Evolutionary conservation across 2,888 invertebrate genomes (phyloP).

Genomic region (Dorcus parallelipipedus): DNA sequence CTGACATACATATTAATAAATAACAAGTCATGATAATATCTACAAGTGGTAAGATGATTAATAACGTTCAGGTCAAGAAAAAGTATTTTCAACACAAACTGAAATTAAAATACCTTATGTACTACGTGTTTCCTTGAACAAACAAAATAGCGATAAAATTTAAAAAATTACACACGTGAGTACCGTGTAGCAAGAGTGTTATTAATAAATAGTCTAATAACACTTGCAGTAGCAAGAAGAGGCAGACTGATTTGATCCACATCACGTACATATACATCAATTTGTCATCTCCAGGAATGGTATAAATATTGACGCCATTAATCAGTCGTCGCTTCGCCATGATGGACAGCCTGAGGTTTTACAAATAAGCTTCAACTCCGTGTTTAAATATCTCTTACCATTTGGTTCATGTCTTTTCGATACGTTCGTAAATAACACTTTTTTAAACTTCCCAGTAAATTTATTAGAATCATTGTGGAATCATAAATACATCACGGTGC

Average conservation of each 20-base stretch:
- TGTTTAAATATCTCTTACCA: constrained; percentile 27
- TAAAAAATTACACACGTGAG: too few species aligned
- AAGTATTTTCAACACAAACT: too few species aligned
- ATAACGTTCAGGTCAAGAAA: too few species aligned
- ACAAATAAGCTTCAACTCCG: constrained; percentile 30
- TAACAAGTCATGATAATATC: too few species aligned
- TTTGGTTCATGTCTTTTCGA: constrained; percentile 32
- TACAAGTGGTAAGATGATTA: too few species aligned
- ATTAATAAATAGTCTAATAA: constrained; percentile 2
- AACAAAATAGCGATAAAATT: too few species aligned
- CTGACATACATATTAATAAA: too few species aligned
- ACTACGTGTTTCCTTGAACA: too few species aligned
- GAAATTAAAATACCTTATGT: too few species aligned
- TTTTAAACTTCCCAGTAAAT: constrained; percentile 26
- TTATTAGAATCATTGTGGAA: constrained; percentile 30
- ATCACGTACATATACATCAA: constrained; percentile 41
- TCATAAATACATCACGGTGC: constrained; percentile 25
- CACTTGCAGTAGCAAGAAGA: constrained; percentile 2
- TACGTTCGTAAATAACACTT: constrained; percentile 31
- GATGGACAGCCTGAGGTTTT: constrained; percentile 37
- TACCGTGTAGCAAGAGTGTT: background rate
- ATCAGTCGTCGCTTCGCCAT: constrained; percentile 40
- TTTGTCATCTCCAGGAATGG: constrained; percentile 39
- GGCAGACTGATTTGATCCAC: constrained; percentile 28
- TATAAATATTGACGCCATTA: constrained; percentile 50